Base-by-base conservation (phyloP, 2,113 vertebrate species). In the Engystomops pustulosus region DNA sequence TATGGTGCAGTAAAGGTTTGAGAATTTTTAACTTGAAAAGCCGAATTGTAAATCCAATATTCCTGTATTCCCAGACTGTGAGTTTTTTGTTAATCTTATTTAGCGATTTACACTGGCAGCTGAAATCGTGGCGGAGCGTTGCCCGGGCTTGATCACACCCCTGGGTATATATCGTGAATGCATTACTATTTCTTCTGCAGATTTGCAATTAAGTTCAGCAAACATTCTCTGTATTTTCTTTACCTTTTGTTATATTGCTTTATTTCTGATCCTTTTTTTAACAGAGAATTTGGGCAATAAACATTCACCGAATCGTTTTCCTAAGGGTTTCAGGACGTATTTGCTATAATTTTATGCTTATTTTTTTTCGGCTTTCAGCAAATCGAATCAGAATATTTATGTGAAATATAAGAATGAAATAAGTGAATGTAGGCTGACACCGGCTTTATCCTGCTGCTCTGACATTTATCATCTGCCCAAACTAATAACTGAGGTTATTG, bases 401-500 rank as follows among this genome's bases (percentile, higher is more conserved):
- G 62, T 34, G 62, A 36, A 67, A 67, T 67, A 34, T 34, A 67
- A 67, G 62, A 36, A 34, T 67, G 14, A 67, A 67, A 67, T 67
- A 67, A 67, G 62, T 67, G 62, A 67, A 67, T 67, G 30, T 67
- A 36, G 62, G 62, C 30, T 67, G 62, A 67, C 62, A 67, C 62
- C 30, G 6, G 62, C 62, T 67, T 67, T 36, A 67, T 67, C 62
- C 62, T 3, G 17, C 11, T 17, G 30, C 62, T 67, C 62, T 67
- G 62, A 67, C 62, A 67, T 67, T 67, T 67, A 67, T 67, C 62
- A 67, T 67, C 62, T 67, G 62, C 62, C 62, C 62, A 67, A 67
- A 67, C 62, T 67, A 67, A 67, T 67, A 67, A 67, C 30, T 67
- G 62, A 67, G 62, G 62, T 67, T 67, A 67, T 67, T 67, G 62